phyloP scores from a whole-genome alignment of 2,113 vertebrate genomes.

The Dasyprocta punctata region DNA sequence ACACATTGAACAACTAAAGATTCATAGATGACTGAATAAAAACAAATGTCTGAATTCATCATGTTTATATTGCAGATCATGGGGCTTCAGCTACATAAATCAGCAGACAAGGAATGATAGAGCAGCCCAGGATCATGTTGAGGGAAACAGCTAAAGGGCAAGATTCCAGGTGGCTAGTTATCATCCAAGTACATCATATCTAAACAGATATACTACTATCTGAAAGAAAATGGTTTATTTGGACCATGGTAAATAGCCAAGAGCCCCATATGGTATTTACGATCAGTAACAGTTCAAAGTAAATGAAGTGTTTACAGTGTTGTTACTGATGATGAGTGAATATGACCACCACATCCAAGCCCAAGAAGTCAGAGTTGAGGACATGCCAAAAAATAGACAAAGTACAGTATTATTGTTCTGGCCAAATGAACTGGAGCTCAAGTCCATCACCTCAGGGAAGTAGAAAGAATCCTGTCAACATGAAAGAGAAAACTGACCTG shows the following conservation, averaged over 20 bases:
- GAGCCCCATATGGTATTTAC: background rate
- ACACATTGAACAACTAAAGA: constrained; percentile 3
- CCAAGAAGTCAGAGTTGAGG: background rate
- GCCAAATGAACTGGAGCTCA: background rate
- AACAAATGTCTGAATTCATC: background rate
- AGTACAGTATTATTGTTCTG: background rate
- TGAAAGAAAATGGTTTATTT: background rate
- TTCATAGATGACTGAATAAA: constrained; percentile 44
- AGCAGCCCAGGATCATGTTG: background rate
- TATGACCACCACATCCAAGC: background rate
- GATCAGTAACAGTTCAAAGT: constrained; percentile 30
- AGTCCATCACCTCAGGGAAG: background rate
- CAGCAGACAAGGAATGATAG: background rate
- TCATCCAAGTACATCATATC: background rate
- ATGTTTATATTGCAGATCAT: background rate
- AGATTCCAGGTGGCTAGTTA: background rate
- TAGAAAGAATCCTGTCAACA: background rate
- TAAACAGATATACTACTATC: background rate
- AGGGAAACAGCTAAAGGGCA: background rate
- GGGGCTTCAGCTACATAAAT: background rate
- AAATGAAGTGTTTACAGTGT: background rate
- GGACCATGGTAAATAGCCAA: background rate
- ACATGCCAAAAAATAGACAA: background rate
- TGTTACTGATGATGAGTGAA: background rate
- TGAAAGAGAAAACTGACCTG: background rate